A percentile compares a stretch with the other conserved stretches of the same genome.
phyloP scores from a whole-genome alignment of 2,113 vertebrate species.

The Microtus montanus region DNA sequence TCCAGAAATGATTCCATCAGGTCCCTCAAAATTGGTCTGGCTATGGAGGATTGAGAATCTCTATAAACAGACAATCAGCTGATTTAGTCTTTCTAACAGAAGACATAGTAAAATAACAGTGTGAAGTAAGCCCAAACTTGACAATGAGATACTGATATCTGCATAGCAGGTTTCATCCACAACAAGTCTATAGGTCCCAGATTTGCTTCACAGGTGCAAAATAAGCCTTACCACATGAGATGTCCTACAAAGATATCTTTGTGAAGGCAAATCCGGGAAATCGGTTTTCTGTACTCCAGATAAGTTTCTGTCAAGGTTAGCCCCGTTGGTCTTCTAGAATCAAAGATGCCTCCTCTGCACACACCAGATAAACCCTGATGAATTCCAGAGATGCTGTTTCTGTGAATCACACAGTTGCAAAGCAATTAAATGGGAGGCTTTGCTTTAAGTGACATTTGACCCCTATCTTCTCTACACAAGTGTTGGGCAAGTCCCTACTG shows the following conservation, averaged over 20 bases:
- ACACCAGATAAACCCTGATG: slow-evolving; percentile 14
- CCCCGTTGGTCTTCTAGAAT: not conserved
- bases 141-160: not conserved
- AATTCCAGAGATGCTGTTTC: not conserved
- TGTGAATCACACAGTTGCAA: not conserved
- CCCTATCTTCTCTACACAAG: not conserved
- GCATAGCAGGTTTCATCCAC: not conserved
- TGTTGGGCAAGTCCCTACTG: slow-evolving; percentile 14
- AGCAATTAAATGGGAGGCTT: not conserved
- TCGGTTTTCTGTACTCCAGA: slow-evolving; percentile 21
- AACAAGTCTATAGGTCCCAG: not conserved
- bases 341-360: not conserved
- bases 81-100: not conserved
- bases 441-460: slow-evolving; percentile 19
- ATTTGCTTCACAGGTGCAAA: slow-evolving; percentile 19
- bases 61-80: not conserved
- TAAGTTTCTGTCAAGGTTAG: slow-evolving; percentile 28
- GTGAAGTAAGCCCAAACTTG: slow-evolving; percentile 44
- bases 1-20: slow-evolving; percentile 14
- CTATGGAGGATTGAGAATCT: slow-evolving; percentile 15
- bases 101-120: slow-evolving; percentile 11
- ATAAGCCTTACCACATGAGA: not conserved
- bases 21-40: not conserved
- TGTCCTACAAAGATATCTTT: not conserved
- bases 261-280: not conserved